Base-by-base conservation (phyloP, 2,797 vertebrate genomes). In the Phataginus tetradactyla region DNA sequence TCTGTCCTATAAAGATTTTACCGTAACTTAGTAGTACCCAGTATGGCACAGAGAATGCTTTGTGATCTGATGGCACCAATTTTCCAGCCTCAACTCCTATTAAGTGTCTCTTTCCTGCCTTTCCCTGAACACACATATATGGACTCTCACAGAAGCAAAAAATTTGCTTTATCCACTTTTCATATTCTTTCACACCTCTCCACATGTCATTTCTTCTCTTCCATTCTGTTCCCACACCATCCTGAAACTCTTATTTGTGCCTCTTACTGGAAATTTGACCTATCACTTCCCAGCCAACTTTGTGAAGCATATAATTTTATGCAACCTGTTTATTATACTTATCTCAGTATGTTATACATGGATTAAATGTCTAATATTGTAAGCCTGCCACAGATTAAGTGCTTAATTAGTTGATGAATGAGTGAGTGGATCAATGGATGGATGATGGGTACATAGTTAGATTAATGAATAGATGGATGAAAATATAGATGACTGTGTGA, bases 391-490 rank as follows among this genome's bases (percentile, higher is more conserved):
- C 4, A 64, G 27, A 63, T 51, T 80, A 84, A 92, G 8, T 68
- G 51, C 18, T 96, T 42, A 90, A 64, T 85, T 68, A 79, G 37
- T 51, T 94, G 10, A 77, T 89, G 49, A 86, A 89, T 61, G 12
- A 79, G 34, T 39, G 17, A 84, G n/a, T 68, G 68, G 32, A 92
- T 93, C 66, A 59, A 15, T 66, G 61, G 23, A 29, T 55, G 14
- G 29, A 81, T 59, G 66, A 77, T 66, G 12, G 61, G 34, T 85
- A 5, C 29, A 12, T 32, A 25, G 9, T 17, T 55, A 25, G 2
- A 32, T 42, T 13, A 63, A 66, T 72, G 21, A 78, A 83, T 55
- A 64, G 12, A 64, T 74, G 27, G 12, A 68, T 93, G 32, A 53
- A 93, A 92, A 94, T 45, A 27, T 51, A 68, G 37, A 25, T 79